Evolutionary conservation across 2,113 vertebrate species (phyloP), one percentile per base, ranked within the genome.

Genomic region (Zingel zingel): DNA sequence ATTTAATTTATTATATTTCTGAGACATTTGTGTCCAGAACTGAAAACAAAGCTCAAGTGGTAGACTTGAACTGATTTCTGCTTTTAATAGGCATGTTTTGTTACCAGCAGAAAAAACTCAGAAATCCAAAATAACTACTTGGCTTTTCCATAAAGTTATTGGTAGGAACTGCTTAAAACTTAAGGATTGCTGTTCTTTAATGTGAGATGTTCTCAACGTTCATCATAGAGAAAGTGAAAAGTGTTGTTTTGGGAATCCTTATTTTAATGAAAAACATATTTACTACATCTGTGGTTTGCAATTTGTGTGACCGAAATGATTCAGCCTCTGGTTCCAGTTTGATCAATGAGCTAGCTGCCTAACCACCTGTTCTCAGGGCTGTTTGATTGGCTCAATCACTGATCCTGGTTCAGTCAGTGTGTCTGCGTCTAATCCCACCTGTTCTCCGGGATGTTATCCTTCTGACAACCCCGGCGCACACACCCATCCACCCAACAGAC

Each of bases 381-480:
- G 74, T 63, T 63, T 33, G 67, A 74, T 62, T 68, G 58, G 51
- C 53, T 73, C 61, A 72, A 13, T 61, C 39, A 0, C 77, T 82
- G 85, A 73, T 85, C 84, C 77, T 13, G 70, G 76, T 63, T 86
- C 74, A 82, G 69, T 63, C 82, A 59, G 77, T 18, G 30, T 51
- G 56, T 75, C 78, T 56, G 65, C 10, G 1, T 93, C 91, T 92
- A 92, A 93, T 94, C 89, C 91, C 94, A 93, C 93, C 93, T 94
- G 93, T 94, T 94, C 81, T 66, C 81, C 2, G 36, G 89, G 91
- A 92, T 93, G 89, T 92, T 89, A 86, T 90, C 86, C 86, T 36
- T 65, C 86, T 88, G 80, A 86, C 81, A 89, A 21, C 76, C 74
- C 43, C 57, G 51, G 19, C 30, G 8, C 74, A 12, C 77, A 59